Percentiles rank a stretch among this genome's conserved stretches.
Conservation (phyloP, 2,113 vertebrate species). For the Sminthopsis crassicaudata region DNA sequence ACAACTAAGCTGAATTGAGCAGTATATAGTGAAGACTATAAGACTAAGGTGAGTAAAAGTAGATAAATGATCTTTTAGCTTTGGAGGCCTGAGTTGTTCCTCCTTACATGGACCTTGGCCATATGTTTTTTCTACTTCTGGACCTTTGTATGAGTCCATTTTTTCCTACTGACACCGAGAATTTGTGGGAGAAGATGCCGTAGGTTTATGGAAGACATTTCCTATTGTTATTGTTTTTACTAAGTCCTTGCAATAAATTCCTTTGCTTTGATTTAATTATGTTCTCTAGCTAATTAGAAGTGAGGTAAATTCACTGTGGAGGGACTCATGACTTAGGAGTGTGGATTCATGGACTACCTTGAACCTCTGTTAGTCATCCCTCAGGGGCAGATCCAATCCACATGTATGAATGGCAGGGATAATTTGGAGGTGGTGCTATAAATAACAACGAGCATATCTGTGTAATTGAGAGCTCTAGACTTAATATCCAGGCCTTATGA, state of each 20-base stretch:
- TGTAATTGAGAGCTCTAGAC: neutral
- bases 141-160: neutral
- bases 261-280: neutral
- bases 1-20: neutral
- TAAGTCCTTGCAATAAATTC: neutral
- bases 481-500: neutral
- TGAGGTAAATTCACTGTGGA: neutral
- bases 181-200: neutral
- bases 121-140: neutral
- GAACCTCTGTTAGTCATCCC: neutral
- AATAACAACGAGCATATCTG: neutral
- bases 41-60: neutral
- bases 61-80: neutral
- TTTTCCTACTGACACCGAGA: neutral
- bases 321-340: neutral
- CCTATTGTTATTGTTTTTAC: neutral
- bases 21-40: neutral
- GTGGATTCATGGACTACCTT: neutral
- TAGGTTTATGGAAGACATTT: neutral
- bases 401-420: neutral
- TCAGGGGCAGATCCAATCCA: neutral
- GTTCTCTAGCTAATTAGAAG: neutral
- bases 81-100: neutral
- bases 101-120: neutral
- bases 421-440: neutral